Evolutionary conservation across 2,797 vertebrate species (phyloP).

Genomic region (Phyllotis vaccarum): DNA sequence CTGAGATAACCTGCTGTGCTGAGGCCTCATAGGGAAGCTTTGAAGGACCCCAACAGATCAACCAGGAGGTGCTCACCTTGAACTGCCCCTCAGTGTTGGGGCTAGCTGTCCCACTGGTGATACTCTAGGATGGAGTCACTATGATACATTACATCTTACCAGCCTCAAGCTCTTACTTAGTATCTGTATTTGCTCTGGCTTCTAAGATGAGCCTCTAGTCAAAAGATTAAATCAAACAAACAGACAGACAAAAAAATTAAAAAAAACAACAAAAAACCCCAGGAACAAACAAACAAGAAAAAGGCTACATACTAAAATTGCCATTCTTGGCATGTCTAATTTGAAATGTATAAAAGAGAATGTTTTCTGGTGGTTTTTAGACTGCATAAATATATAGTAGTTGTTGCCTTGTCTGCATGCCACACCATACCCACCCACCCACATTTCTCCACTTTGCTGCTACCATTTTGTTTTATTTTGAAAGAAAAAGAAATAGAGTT

Average conservation of each 20-base stretch:
- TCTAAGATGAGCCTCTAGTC: neutral
- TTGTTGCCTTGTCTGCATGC: neutral
- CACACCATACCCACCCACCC: neutral
- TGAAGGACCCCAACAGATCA: neutral
- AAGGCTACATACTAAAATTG: neutral
- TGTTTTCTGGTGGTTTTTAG: neutral
- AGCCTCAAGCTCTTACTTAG: neutral
- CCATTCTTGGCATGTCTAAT: neutral
- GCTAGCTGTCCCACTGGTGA: neutral
- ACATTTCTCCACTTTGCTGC: neutral
- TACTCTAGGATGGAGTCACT: neutral
- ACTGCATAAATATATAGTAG: neutral
- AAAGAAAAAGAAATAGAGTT: neutral
- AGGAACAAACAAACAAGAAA: neutral
- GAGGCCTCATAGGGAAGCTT: neutral
- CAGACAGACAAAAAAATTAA: neutral
- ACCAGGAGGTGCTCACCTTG: neutral
- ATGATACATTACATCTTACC: neutral
- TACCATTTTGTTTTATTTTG: neutral
- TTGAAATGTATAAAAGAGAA: neutral
- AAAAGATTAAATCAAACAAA: neutral
- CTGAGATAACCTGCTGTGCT: neutral
- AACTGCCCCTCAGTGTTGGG: neutral
- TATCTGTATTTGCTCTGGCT: too few relatives aligned
- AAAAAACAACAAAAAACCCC: too few relatives aligned